These are phyloP conservation scores for Notolepis coatsorum DNA, from an alignment of 2,797 vertebrate species.

Conservation along the genomic window DNA sequence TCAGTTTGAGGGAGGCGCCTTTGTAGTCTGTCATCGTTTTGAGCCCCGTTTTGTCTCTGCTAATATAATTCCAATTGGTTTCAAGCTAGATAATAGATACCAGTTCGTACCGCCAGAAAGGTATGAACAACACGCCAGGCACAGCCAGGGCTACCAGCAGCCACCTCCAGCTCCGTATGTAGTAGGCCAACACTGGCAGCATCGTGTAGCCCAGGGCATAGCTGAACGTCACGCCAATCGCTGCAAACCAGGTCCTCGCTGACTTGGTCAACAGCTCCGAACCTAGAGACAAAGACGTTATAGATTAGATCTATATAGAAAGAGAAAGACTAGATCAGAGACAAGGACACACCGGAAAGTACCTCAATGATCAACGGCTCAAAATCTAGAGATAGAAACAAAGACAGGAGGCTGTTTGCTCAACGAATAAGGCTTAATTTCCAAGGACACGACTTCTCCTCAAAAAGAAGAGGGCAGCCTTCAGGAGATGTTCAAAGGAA, in stretches of 20 bases:
- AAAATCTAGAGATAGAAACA: not conserved
- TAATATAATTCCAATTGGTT: no score
- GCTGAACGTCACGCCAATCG: conserved; percentile 80
- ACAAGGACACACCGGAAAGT: not conserved
- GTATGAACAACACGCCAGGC: conserved; percentile 76
- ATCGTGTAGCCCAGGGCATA: conserved; percentile 82
- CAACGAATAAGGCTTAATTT: no score
- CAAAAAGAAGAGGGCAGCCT: no score
- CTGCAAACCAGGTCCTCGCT: conserved; percentile 77
- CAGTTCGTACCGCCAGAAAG: conserved; percentile 79
- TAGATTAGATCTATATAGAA: not conserved
- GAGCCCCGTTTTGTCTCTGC: no score
- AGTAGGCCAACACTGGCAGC: conserved; percentile 81
- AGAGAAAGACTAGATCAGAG: not conserved
- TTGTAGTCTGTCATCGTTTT: no score
- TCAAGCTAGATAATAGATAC: no score
- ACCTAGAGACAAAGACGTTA: conserved; percentile 66
- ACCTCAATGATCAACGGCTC: not conserved
- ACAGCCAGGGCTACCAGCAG: conserved; percentile 76
- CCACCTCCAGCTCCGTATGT: conserved; percentile 81
- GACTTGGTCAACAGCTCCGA: conserved; percentile 84
- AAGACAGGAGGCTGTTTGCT: no score
- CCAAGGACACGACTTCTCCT: no score
- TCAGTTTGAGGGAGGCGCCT: no score
- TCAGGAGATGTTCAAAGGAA: no score